Base-by-base conservation (phyloP, 2,113 vertebrate species). In the Proteles cristata region DNA sequence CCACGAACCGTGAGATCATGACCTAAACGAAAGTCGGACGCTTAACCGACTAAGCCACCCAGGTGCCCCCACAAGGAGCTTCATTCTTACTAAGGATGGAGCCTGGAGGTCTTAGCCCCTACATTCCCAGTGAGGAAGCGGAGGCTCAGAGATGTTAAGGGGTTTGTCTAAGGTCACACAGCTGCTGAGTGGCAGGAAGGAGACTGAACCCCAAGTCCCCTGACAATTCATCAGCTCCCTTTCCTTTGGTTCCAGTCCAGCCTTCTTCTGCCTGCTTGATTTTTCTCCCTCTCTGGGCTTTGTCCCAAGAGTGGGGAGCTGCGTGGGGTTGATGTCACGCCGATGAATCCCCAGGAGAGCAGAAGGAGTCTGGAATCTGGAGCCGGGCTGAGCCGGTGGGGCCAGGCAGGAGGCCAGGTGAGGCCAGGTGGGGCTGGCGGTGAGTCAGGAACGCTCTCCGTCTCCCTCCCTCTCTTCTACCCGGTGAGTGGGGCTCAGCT, bases 401-500 rank as follows among this genome's bases (percentile, higher is more conserved):
- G 61, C 19, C 81, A 61, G 81, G 50, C 81, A 61, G 81, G 50
- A 58, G 79, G 55, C 39, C 23, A 35, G 53, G 25, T 63, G 21
- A 15, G 85, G 69, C 21, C 5, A 9, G 65, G 76, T 5, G 7
- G 26, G 74, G 31, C 15, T 39, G 45, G 63, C 0, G 0, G 45
- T 3, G 35, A 65, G 31, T 5, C 39, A 14, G 82, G n/a, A 33
- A 43, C 50, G 6, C 82, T 83, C 28, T 66, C 39, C 19, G 23
- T 23, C 66, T 35, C 71, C 28, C 31, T 81, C 31, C 66, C 15
- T 66, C 55, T 87, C 84, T 68, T 77, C 69, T 10, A 39, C 55
- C 95, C 39, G 43, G 63, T 92, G 96, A 97, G 2, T 0, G 83
- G 93, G 93, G 95, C 95, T 97, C 97, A 94, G 97, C 90, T 97